Conservation (phyloP, 2,888 invertebrate species). For the Boloria selene region DNA sequence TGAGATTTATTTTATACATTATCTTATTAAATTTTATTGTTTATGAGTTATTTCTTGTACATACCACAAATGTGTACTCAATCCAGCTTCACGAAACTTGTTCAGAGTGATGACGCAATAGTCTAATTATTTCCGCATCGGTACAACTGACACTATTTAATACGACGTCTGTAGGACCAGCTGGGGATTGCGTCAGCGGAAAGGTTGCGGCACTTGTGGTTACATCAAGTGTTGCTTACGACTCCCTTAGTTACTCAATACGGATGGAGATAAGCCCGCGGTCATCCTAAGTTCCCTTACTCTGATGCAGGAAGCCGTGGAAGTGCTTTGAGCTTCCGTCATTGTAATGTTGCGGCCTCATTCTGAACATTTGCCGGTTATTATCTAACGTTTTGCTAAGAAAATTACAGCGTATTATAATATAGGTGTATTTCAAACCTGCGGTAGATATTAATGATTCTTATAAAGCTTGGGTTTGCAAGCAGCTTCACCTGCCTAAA, state of each 20-base stretch:
- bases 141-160: constrained; percentile 64
- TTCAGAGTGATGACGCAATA: constrained; percentile 56
- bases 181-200: constrained; percentile 72
- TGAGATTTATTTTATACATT: neutral
- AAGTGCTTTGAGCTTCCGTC: constrained; percentile 36
- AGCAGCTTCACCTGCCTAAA: too few species aligned
- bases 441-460: too few species aligned
- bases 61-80: constrained; percentile 32
- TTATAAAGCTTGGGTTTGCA: too few species aligned
- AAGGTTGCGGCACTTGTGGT: constrained; percentile 71
- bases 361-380: constrained; percentile 19
- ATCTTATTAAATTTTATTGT: neutral
- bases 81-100: constrained; percentile 45
- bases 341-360: constrained; percentile 29
- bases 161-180: constrained; percentile 56
- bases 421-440: too few species aligned
- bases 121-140: constrained; percentile 70
- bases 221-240: constrained; percentile 69
- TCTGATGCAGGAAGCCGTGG: constrained; percentile 39
- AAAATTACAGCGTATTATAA: neutral
- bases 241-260: constrained; percentile 65
- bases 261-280: constrained; percentile 46
- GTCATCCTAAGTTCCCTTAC: constrained; percentile 51
- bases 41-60: constrained; percentile 12
- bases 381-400: constrained; percentile 22